These are phyloP conservation scores for Poeciliopsis gracilis DNA, from an alignment of 2,797 vertebrate genomes.

Conservation along the genomic window DNA sequence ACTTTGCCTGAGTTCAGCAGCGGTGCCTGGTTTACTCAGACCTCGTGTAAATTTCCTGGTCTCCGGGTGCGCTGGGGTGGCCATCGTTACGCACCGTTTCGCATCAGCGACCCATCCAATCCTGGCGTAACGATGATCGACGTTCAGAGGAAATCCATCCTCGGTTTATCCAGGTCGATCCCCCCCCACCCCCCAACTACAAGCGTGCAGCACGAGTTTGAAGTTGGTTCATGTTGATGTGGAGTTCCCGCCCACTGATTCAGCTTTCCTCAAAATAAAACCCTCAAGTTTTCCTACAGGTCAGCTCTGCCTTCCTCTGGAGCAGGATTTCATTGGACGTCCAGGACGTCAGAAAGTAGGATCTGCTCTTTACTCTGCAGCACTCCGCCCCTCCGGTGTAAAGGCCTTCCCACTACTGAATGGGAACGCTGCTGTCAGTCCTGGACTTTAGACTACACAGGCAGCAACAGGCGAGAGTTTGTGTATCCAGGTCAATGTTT, in stretches of 20 bases:
- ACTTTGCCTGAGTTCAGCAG: conserved; percentile 93
- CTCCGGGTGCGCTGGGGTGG: conserved; percentile 80
- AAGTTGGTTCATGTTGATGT: conserved; percentile 53
- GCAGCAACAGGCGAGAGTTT: background rate
- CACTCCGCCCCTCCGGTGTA: conserved; percentile 68
- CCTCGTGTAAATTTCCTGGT: conserved; percentile 93
- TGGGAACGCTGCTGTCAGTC: background rate
- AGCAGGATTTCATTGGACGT: conserved; percentile 45
- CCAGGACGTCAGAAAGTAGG: conserved; percentile 52
- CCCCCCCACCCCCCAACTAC: background rate
- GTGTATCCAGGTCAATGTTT: conserved; percentile 27
- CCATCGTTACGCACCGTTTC: conserved; percentile 57
- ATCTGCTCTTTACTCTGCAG: conserved; percentile 37
- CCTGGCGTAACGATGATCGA: conserved; percentile 23
- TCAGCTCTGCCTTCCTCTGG: conserved; percentile 10
- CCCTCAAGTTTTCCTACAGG: conserved; percentile 6
- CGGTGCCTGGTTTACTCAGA: conserved; percentile 93
- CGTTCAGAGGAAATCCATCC: conserved; percentile 36
- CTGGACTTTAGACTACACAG: conserved; percentile 61
- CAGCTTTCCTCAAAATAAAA: conserved; percentile 32
- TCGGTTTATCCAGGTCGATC: conserved; percentile 33
- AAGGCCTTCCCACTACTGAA: conserved; percentile 51
- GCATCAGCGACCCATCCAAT: conserved; percentile 39
- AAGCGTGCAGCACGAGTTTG: conserved; percentile 48
- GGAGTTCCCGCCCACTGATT: conserved; percentile 24